Conservation (phyloP, 2,888 invertebrate genomes). For the Campoplex nolae region DNA sequence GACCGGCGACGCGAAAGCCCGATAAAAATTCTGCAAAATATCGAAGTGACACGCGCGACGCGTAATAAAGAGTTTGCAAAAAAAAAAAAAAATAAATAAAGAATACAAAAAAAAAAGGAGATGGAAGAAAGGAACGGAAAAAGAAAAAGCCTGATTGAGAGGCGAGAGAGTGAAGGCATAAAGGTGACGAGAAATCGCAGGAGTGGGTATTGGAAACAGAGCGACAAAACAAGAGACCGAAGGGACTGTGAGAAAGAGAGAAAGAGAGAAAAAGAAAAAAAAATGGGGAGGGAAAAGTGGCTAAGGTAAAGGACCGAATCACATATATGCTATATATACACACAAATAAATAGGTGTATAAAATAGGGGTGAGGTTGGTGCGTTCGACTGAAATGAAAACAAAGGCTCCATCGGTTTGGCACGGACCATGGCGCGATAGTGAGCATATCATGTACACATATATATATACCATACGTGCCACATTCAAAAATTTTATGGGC, state of each 20-base stretch:
- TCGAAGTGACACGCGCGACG: conserved; percentile 70
- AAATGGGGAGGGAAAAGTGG: conserved; percentile 56
- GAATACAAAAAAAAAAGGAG: conserved; percentile 30
- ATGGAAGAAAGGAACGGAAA: conserved; percentile 11
- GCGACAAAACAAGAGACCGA: conserved; percentile 50
- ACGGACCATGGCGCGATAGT: conserved; percentile 61
- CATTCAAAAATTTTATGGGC: conserved; percentile 22
- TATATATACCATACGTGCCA: conserved; percentile 41
- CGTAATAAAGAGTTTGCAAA: conserved; percentile 59
- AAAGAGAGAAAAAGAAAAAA: neutral
- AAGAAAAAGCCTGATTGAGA: conserved; percentile 37
- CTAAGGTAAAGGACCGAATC: conserved; percentile 58
- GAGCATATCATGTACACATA: conserved; percentile 35
- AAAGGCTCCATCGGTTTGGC: conserved; percentile 77
- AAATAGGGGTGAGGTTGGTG: conserved; percentile 69
- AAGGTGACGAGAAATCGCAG: conserved; percentile 33
- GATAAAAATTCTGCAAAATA: conserved; percentile 71
- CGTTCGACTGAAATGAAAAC: conserved; percentile 78
- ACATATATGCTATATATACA: conserved; percentile 37
- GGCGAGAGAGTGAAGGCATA: conserved; percentile 58
- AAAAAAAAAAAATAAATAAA: neutral
- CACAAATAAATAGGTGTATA: conserved; percentile 51
- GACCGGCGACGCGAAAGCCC: conserved; percentile 19
- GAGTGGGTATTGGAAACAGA: conserved; percentile 35
- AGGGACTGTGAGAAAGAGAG: conserved; percentile 26